A percentile compares a stretch with the other conserved stretches of the same genome.
These are phyloP conservation scores for Eupeodes latifasciatus DNA, from an alignment of 2,888 invertebrate species.

Conservation along the genomic window DNA sequence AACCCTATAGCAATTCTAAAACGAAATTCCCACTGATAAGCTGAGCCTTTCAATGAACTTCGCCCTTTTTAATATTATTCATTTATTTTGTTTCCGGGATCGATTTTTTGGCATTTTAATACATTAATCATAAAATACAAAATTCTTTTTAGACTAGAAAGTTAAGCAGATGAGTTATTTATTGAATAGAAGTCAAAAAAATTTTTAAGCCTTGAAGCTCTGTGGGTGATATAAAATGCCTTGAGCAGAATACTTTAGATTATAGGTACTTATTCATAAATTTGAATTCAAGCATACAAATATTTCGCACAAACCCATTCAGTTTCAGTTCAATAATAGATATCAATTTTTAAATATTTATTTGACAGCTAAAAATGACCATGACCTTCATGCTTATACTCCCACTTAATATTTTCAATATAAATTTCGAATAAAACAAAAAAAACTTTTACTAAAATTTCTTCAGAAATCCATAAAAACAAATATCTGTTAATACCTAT, in stretches of 20 bases:
- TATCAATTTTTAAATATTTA: not conserved
- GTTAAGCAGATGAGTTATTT: not conserved
- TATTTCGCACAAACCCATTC: conserved; percentile 1
- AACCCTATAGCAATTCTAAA: too few relatives aligned
- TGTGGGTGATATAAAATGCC: conserved; percentile 2
- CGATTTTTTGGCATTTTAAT: not conserved
- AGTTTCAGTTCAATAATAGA: conserved; percentile 18
- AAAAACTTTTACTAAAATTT: not conserved
- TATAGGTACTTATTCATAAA: not conserved
- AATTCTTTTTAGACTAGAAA: not conserved
- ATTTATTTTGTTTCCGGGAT: too few relatives aligned
- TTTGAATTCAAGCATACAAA: not conserved
- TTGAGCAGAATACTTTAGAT: not conserved
- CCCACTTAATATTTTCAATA: not conserved
- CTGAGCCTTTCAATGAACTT: too few relatives aligned
- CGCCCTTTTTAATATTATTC: too few relatives aligned
- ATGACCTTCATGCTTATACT: conserved; percentile 5
- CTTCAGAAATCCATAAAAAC: not conserved
- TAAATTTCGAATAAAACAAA: not conserved
- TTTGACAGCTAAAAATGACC: conserved; percentile 13
- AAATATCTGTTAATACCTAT: not conserved
- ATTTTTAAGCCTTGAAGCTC: not conserved
- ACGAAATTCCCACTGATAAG: too few relatives aligned
- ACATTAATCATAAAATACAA: not conserved
- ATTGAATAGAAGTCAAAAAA: not conserved